Evolutionary conservation across 2,113 vertebrate genomes (phyloP).

Genomic region (Lamprotornis superbus): DNA sequence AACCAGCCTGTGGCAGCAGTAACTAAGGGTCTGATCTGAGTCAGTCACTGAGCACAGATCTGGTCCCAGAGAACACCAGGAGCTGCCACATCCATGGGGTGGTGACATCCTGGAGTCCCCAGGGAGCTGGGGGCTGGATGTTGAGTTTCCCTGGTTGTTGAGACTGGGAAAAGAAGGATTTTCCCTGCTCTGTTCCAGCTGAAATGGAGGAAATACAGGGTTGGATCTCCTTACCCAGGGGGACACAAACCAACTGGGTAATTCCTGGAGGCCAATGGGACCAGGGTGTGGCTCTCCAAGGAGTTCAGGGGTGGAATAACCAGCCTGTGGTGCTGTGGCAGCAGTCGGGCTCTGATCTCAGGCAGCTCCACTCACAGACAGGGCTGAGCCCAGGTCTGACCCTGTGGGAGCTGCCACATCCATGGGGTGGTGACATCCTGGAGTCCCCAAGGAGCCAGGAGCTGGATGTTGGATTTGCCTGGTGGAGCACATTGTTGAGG

Average conservation of each 20-base stretch:
- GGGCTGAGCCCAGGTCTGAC: neutral
- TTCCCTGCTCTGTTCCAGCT: neutral
- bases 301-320: neutral
- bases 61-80: neutral
- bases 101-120: neutral
- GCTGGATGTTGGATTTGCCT: neutral
- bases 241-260: neutral
- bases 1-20: neutral
- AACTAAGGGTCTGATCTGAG: neutral
- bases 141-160: accelerated
- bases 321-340: neutral
- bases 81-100: neutral
- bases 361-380: neutral
- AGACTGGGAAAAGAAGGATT: neutral
- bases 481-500: neutral
- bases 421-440: neutral
- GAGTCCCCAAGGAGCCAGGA: neutral
- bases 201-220: accelerated
- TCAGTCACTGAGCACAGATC: neutral
- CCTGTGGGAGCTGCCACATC: neutral
- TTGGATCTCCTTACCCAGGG: too few relatives aligned
- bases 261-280: neutral
- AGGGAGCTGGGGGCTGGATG: accelerated
- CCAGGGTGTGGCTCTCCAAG: neutral
- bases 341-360: neutral